Evolutionary conservation across 1,140 invertebrate species (phyloP), one percentile per base, ranked within the genome.

Genomic region (Pachypeltis micranthus): DNA sequence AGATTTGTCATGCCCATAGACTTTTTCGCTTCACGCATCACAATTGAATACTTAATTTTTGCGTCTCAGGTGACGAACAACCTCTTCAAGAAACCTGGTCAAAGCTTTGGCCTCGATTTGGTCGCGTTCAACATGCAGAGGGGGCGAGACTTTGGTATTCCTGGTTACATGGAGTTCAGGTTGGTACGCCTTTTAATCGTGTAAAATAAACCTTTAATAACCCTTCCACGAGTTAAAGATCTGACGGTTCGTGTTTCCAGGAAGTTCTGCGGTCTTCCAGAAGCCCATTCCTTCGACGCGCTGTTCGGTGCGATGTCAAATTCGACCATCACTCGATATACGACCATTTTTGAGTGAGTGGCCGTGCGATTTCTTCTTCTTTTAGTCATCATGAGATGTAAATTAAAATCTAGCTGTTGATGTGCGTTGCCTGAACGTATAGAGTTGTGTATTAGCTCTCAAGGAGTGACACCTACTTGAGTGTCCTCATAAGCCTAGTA

Each of bases 81-180:
- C 75, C 76, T 94, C 31, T 93, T 94, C 75, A 92, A 93, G 73
- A 93, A 93, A 76, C 84, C 85, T 24, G 88, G 87, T 16, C 85
- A 86, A 47, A 80, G 86, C 44, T 90, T 88, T 70, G 92, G 92
- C 66, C 83, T 95, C 80, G 93, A 96, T 75, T 77, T 96, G 67
- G 91, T 93, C 1, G 91, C 93, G 1, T 91, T 96, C 70, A 96
- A 96, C 72, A 92, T 96, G 84, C 91, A 95, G 74, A 80, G 93
- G 71, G 93, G 90, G 28, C 80, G 93, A 65, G 93, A 96, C 72
- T 93, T 94, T 71, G 92, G 91, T 63, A 78, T 96, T 62, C 91
- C 91, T 31, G 90, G 90, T 44, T 94, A 93, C 72, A 93, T 91
- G 85, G 89, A 93, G 73, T 94, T 87, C 75, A 79, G 83, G 77